Base-by-base conservation (phyloP, 2,888 invertebrate genomes). In the Asteroscopus sphinx region DNA sequence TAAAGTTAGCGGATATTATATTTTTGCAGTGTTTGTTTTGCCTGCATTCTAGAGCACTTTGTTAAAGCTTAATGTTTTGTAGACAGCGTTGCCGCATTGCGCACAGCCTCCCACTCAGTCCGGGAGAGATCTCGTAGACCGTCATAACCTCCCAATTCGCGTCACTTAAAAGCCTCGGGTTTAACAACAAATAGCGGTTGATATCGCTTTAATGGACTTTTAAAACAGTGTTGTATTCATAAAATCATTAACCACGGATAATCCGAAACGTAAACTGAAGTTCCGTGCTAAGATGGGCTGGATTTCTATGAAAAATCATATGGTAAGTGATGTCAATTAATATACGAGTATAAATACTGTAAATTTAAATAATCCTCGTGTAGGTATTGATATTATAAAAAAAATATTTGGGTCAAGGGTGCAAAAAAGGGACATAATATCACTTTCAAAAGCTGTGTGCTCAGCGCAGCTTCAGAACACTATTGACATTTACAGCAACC, bases 221-320 rank as follows among this genome's bases (percentile, higher is more conserved):
- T 68, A 58, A 46, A 40, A 44, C 42, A 45, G 68, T 60, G 68
- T 52, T 49, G 63, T 69, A 47, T 59, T 54, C 28, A 48, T 53
- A 48, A 67, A 72, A 61, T 66, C 61, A 41, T 46, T 69, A 83
- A 90, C 62, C 79, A 89, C 91, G 89, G 87, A 87, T 73, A 82
- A 81, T 63, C 66, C 66, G 6, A 90, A 88, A 86, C 75, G 76
- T 53, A 92, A 90, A 84, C 78, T 88, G 51, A 89, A 85, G 74
- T 89, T 82, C 73, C 81, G 90, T 72, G 87, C 83, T 33, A 93
- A 84, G 77, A 94, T 94, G 94, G 94, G 94, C 57, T 94, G 94
- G 94, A 93, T 94, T 75, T 93, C 93, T 12, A 93, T 94, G 92
- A 94, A 94, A 83, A 93, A 93, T 87, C 93, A 94, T 85, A 90